These are phyloP conservation scores for Cyrtonyx montezumae DNA, from an alignment of 2,113 vertebrate genomes.

Conservation along the genomic window DNA sequence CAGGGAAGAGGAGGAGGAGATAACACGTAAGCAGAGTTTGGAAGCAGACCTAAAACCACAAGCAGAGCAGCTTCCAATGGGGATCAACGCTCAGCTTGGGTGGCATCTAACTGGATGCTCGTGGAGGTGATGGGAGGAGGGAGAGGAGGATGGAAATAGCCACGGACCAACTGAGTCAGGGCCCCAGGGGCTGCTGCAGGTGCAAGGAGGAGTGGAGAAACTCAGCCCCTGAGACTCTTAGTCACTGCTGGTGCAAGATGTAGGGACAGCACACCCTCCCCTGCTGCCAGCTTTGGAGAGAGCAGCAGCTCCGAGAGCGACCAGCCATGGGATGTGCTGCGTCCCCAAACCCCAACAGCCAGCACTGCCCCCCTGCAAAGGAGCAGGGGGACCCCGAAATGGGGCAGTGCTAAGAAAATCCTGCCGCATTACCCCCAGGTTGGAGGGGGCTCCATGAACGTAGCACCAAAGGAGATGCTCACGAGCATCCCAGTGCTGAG, in stretches of 20 bases:
- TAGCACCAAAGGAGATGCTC: background rate
- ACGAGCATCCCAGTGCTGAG: accelerated
- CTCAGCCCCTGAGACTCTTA: background rate
- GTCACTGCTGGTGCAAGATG: background rate
- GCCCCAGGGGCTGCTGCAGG: background rate
- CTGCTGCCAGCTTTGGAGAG: background rate
- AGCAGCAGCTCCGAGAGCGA: background rate
- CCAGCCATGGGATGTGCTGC: background rate
- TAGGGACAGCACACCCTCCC: background rate
- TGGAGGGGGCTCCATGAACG: accelerated
- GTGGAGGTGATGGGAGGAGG: background rate
- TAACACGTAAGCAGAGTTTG: background rate
- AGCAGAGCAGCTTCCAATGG: background rate
- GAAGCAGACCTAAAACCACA: background rate
- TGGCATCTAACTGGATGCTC: accelerated
- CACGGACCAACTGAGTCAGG: background rate
- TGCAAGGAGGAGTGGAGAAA: background rate
- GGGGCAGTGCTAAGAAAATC: background rate
- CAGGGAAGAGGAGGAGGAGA: background rate
- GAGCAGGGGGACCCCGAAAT: accelerated
- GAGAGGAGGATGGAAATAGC: background rate
- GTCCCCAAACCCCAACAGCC: background rate
- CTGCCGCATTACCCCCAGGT: background rate
- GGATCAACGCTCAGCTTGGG: background rate
- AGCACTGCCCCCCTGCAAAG: background rate